Conservation (phyloP, 2,113 vertebrate genomes). For the Cyphomyrus plagiostoma region DNA sequence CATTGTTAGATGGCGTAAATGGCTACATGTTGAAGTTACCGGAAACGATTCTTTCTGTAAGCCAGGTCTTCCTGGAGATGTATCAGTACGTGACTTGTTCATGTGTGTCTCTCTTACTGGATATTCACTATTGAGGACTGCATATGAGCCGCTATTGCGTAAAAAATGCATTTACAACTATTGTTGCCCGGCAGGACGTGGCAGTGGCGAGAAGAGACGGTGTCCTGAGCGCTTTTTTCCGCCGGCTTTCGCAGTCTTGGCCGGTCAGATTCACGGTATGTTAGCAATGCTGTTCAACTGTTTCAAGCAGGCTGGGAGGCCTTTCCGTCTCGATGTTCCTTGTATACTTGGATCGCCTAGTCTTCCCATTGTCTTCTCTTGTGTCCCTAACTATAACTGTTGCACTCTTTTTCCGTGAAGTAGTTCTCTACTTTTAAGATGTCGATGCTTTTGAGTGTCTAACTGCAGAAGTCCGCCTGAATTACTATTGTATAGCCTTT, state of each 20-base stretch:
- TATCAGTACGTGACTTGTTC: background rate
- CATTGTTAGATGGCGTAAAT: background rate
- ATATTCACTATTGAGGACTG: background rate
- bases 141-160: background rate
- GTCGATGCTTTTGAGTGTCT: background rate
- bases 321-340: background rate
- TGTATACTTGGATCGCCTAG: background rate
- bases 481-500: background rate
- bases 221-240: conserved; percentile 39
- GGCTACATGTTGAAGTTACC: background rate
- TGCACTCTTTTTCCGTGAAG: background rate
- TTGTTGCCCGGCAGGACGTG: conserved; percentile 30
- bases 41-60: background rate
- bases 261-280: conserved; percentile 58
- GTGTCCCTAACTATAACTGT: background rate
- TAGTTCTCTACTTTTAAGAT: background rate
- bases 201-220: conserved; percentile 38
- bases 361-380: background rate
- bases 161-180: background rate
- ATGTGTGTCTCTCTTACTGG: background rate
- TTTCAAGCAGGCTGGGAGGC: background rate
- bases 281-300: background rate
- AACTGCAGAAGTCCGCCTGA: background rate
- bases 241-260: conserved; percentile 51
- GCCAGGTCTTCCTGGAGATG: background rate